A percentile compares a stretch with the other conserved stretches of the same genome.
Conservation (phyloP, 1,140 invertebrate genomes). For the Drosophila erecta region DNA sequence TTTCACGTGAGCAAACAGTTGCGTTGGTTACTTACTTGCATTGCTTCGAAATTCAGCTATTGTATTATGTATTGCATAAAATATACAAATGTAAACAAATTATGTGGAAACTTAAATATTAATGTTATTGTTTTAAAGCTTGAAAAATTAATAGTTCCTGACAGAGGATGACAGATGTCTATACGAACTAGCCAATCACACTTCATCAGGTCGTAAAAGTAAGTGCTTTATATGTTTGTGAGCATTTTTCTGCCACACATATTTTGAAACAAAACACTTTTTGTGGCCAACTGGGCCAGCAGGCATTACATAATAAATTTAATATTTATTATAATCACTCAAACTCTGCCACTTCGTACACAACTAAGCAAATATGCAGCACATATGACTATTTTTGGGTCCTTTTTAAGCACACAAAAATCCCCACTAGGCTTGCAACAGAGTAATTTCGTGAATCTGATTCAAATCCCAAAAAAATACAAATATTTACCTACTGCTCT, state of each 20-base stretch:
- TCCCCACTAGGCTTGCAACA: background rate
- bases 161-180: too few species aligned
- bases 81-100: too few species aligned
- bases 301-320: constrained; percentile 1
- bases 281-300: background rate
- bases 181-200: too few species aligned
- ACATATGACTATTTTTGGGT: background rate
- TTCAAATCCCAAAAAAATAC: constrained; percentile 10
- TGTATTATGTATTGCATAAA: too few species aligned
- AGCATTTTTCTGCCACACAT: too few species aligned
- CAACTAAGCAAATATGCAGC: background rate
- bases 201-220: background rate
- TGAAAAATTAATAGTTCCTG: too few species aligned
- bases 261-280: background rate
- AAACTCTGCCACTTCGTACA: background rate
- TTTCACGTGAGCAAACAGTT: too few species aligned
- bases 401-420: constrained; percentile 4
- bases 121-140: too few species aligned
- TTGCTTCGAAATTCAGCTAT: too few species aligned
- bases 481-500: constrained; percentile 22
- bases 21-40: too few species aligned
- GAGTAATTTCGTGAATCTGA: constrained; percentile 1
- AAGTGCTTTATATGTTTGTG: background rate
- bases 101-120: too few species aligned
- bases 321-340: constrained; percentile 11